phyloP scores from a whole-genome alignment of 2,888 invertebrate species.

The Apotomis betuletana region DNA sequence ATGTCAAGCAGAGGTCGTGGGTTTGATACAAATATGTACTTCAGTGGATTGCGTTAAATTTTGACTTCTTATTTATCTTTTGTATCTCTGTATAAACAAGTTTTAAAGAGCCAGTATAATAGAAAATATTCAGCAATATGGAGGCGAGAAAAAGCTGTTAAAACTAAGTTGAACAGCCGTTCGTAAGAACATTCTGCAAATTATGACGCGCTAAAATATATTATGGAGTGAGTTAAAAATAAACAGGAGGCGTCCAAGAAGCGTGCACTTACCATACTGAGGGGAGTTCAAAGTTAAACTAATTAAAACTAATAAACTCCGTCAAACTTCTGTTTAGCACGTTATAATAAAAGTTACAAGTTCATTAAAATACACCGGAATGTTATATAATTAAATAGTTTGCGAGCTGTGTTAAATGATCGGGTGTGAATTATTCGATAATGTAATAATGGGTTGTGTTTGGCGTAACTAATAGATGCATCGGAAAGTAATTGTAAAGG shows the following conservation, averaged over 20 bases:
- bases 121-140: too few species aligned
- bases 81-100: not conserved
- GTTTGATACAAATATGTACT: too few species aligned
- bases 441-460: not conserved
- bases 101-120: not conserved
- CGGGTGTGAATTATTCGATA: not conserved
- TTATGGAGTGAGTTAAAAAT: not conserved
- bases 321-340: constrained; percentile 33
- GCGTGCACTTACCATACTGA: constrained; percentile 17
- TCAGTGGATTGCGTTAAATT: too few species aligned
- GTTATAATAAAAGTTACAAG: constrained; percentile 36
- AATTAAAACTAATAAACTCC: constrained; percentile 39
- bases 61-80: too few species aligned
- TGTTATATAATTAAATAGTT: not conserved
- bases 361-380: constrained; percentile 16
- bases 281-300: constrained; percentile 29
- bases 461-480: too few species aligned
- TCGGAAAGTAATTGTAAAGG: too few species aligned
- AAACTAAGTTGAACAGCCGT: not conserved
- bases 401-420: not conserved
- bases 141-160: not conserved
- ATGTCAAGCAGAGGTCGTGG: too few species aligned
- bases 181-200: not conserved
- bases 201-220: constrained; percentile 3
- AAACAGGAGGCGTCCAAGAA: not conserved